A percentile compares a stretch with the other conserved stretches of the same genome.
Evolutionary conservation across 2,113 vertebrate genomes (phyloP).

Genomic region (Ciconia boyciana): DNA sequence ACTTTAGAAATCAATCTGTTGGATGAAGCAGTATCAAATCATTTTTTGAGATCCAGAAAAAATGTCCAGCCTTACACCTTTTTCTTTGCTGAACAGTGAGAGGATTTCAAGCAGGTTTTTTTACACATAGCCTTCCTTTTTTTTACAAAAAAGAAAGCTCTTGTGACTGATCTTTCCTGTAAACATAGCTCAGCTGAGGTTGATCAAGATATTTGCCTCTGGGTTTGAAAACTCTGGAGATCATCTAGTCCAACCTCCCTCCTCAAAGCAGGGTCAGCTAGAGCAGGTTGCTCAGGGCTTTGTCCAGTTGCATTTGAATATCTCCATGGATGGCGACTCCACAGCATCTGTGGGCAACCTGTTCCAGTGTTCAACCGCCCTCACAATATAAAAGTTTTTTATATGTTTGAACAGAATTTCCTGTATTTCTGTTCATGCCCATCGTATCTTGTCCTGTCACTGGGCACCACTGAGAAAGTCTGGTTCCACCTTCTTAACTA

Average conservation of each 20-base stretch:
- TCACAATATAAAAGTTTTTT: not conserved
- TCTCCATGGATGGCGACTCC: not conserved
- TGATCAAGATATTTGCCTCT: not conserved
- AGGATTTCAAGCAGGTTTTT: not conserved
- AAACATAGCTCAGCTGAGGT: not conserved
- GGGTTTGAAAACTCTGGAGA: not conserved
- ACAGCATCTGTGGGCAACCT: not conserved
- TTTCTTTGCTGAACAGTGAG: not conserved
- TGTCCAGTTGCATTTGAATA: not conserved
- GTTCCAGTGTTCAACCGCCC: not conserved
- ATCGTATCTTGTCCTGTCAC: not conserved
- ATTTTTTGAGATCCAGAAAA: conserved; percentile 44
- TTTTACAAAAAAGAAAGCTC: not conserved
- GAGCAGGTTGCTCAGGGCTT: not conserved
- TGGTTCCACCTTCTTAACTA: not conserved
- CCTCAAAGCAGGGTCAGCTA: not conserved
- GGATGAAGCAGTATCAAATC: conserved; percentile 39
- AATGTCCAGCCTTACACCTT: not conserved
- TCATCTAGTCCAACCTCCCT: not conserved
- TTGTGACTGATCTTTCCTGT: not conserved
- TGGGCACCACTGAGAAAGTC: not conserved
- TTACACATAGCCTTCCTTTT: not conserved
- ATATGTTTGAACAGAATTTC: not conserved
- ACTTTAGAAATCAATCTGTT: conserved; percentile 59
- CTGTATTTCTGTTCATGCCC: not conserved